phyloP scores from a whole-genome alignment of 2,797 vertebrate species.

The Hydrocynus forskahlii region DNA sequence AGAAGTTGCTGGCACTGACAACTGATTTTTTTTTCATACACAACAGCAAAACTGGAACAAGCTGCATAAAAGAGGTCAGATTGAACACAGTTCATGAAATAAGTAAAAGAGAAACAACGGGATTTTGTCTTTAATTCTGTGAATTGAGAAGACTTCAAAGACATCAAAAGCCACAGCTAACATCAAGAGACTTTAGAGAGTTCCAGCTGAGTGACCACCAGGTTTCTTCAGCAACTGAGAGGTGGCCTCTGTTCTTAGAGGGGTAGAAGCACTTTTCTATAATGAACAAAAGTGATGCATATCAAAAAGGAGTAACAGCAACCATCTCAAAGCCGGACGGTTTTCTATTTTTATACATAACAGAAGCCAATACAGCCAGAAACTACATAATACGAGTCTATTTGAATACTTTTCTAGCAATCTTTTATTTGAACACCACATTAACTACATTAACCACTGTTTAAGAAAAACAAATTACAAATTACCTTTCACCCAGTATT shows the following conservation, averaged over 20 bases:
- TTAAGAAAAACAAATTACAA: too few species aligned
- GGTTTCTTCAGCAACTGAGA: background rate
- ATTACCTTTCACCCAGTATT: too few species aligned
- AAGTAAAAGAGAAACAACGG: background rate
- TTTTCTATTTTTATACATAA: too few species aligned
- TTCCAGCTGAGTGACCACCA: background rate
- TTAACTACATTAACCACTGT: too few species aligned
- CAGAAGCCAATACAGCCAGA: too few species aligned
- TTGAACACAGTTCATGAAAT: background rate
- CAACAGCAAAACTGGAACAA: background rate
- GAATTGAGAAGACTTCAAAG: background rate
- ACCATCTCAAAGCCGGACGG: too few species aligned
- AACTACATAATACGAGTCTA: too few species aligned
- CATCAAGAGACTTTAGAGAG: background rate
- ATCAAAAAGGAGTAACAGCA: too few species aligned
- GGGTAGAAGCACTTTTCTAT: too few species aligned
- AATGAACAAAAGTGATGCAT: too few species aligned
- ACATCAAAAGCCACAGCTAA: background rate
- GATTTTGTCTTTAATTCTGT: background rate
- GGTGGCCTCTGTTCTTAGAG: background rate
- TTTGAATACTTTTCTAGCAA: too few species aligned
- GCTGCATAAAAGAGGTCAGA: background rate
- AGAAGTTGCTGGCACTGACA: conserved; percentile 10
- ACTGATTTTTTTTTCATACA: background rate
- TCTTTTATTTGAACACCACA: too few species aligned